phyloP scores from a whole-genome alignment of 2,113 vertebrate genomes.

The Otus sunia region DNA sequence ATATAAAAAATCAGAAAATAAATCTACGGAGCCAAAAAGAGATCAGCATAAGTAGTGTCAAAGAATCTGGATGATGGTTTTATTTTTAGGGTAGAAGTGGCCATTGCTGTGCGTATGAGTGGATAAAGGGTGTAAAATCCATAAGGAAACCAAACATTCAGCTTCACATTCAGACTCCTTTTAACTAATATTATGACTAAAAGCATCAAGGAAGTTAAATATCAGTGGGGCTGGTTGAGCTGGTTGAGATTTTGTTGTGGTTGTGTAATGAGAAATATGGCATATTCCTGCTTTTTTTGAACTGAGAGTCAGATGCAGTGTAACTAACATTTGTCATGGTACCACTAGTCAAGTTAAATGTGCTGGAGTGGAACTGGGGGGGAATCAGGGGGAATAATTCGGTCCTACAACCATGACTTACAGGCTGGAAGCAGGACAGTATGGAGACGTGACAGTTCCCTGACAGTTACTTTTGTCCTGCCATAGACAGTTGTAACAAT shows the following conservation, averaged over 20 bases:
- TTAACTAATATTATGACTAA: background rate
- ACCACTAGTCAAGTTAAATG: background rate
- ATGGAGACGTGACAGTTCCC: background rate
- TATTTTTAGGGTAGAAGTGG: background rate
- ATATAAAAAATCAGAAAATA: background rate
- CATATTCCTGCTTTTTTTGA: conserved; percentile 6
- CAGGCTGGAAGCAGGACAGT: background rate
- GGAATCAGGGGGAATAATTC: background rate
- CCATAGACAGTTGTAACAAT: conserved; percentile 20
- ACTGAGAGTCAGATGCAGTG: background rate
- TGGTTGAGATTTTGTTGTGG: background rate
- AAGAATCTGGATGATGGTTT: background rate
- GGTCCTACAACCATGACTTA: background rate
- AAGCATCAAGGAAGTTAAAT: background rate
- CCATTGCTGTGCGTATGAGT: background rate
- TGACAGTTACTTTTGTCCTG: conserved; percentile 3
- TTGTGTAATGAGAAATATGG: background rate
- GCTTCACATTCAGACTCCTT: background rate
- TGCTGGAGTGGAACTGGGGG: background rate
- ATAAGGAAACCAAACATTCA: background rate
- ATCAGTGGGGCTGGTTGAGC: background rate
- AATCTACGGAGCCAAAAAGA: background rate
- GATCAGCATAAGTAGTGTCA: background rate
- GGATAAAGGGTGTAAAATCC: background rate
- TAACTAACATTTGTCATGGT: background rate